Base-by-base conservation (phyloP, 2,113 vertebrate genomes). In the Gobiocypris rarus region DNA sequence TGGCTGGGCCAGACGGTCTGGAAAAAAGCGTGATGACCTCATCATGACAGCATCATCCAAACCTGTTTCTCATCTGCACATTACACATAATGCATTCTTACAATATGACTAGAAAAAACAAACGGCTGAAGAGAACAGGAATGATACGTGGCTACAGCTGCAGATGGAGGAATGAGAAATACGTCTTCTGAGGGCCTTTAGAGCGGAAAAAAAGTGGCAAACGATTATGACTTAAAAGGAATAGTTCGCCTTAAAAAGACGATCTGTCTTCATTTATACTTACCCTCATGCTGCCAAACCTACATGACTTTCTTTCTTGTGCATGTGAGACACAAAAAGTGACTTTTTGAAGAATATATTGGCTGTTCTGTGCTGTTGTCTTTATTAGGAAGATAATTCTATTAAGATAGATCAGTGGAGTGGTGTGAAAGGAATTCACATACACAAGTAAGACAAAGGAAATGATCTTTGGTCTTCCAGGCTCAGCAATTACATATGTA, bases 31-130 rank as follows among this genome's bases (percentile, higher is more conserved):
- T 92, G 94, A 96, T 97, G 97, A 97, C 96, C 97, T 97, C 96
- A 97, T 96, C 94, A 94, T 93, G 95, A 95, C 96, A 96, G 95
- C 96, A 96, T 96, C 95, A 96, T 95, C 94, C 92, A 91, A 96
- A 97, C 96, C 96, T 96, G 96, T 95, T 97, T 97, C 95, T 95
- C 96, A 97, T 96, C 96, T 94, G 94, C 93, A 95, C 93, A 93
- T 94, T 95, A 95, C 95, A 96, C 94, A 96, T 95, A 94, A 97
- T 95, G 94, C 95, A 95, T 97, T 97, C 95, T 95, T 97, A 97
- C 94, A 96, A 95, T 95, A 96, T 97, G 96, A 98, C 96, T 96
- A 96, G 94, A 93, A 94, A 69, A 97, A 97, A 96, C 95, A 97
- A 96, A 92, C 8, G 61, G 61, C 52, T 28, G 58, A 94, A 93